Percentiles rank a stretch among this genome's conserved stretches.
Conservation (phyloP, 2,888 invertebrate species). For the Lymantria monacha region DNA sequence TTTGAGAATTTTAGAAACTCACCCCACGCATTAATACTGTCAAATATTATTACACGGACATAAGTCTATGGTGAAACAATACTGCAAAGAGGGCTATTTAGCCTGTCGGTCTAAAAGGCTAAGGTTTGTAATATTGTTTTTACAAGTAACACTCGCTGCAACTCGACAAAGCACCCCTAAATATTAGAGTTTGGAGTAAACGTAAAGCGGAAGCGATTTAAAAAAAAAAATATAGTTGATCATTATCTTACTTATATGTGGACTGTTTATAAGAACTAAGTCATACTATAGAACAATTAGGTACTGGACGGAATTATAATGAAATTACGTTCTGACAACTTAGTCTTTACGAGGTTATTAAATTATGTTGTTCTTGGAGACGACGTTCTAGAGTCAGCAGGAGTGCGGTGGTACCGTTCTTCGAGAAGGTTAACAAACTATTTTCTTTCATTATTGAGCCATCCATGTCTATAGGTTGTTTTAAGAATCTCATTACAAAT, state of each 20-base stretch:
- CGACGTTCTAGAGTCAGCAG: too few relatives aligned
- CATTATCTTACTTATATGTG: not conserved
- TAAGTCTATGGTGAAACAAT: slow-evolving; percentile 39
- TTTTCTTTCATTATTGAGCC: too few relatives aligned
- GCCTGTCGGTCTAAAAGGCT: slow-evolving; percentile 35
- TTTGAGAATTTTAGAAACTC: slow-evolving; percentile 3
- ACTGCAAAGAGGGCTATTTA: slow-evolving; percentile 50
- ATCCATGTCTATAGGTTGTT: too few relatives aligned
- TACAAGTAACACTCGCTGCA: slow-evolving; percentile 54
- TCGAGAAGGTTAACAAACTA: too few relatives aligned
- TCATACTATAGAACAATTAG: too few relatives aligned
- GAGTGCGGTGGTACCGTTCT: too few relatives aligned
- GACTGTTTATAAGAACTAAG: too few relatives aligned
- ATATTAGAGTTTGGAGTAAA: slow-evolving; percentile 28
- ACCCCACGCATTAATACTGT: slow-evolving; percentile 31
- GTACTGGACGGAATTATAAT: too few relatives aligned
- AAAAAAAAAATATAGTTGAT: not conserved
- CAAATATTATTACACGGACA: slow-evolving; percentile 27
- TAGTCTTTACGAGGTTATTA: too few relatives aligned
- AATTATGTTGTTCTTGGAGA: too few relatives aligned
- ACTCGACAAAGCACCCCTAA: slow-evolving; percentile 44
- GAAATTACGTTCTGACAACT: too few relatives aligned
- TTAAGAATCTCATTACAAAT: too few relatives aligned
- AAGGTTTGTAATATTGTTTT: slow-evolving; percentile 55
- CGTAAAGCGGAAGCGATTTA: slow-evolving; percentile 5